phyloP scores from a whole-genome alignment of 2,797 vertebrate genomes.

The Tokudaia muenninki region DNA sequence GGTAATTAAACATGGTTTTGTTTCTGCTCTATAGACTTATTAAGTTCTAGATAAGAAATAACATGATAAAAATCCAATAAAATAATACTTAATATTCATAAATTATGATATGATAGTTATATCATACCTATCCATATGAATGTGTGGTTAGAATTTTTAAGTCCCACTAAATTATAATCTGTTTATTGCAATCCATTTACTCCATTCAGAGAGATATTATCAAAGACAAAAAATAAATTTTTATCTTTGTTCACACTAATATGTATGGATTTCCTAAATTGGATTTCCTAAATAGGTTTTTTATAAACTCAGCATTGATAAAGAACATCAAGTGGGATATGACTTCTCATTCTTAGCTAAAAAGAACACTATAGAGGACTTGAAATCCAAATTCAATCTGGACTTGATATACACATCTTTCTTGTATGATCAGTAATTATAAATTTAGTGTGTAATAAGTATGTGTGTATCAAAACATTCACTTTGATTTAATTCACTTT shows the following conservation, averaged over 20 bases:
- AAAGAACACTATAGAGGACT: background rate
- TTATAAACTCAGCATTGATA: background rate
- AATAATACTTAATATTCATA: background rate
- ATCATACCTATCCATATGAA: background rate
- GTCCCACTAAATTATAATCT: background rate
- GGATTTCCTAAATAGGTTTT: background rate
- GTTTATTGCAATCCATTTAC: background rate
- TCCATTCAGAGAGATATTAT: background rate
- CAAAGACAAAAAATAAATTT: background rate
- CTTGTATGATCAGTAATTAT: background rate
- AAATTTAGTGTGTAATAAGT: background rate
- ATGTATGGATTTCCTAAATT: background rate
- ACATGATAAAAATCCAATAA: background rate
- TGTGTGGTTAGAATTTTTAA: background rate
- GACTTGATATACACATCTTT: background rate
- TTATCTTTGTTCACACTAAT: background rate
- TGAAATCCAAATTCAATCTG: conserved; percentile 15
- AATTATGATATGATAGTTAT: background rate
- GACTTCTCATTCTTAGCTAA: background rate
- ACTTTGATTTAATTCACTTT: background rate
- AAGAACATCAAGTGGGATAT: background rate
- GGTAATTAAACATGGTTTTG: background rate
- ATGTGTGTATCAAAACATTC: background rate
- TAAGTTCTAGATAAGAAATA: background rate
- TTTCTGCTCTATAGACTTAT: background rate